Percentiles rank a stretch among this genome's conserved stretches.
Evolutionary conservation across 2,888 invertebrate genomes (phyloP).

Genomic region (Tetragnatha montana): DNA sequence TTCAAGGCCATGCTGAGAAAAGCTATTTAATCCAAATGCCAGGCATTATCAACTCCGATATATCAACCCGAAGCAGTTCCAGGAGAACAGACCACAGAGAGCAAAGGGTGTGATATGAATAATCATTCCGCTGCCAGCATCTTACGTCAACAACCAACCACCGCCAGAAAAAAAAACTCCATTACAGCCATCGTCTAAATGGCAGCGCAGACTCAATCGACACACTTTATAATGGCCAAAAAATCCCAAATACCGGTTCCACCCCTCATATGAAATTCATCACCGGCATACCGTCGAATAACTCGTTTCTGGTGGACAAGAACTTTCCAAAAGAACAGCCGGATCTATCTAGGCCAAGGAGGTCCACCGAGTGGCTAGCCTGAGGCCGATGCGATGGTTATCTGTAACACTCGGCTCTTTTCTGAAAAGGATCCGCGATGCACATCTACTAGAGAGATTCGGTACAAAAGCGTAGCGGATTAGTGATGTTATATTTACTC

Average conservation of each 20-base stretch:
- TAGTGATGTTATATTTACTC: background rate
- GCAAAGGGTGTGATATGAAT: background rate
- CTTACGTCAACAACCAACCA: background rate
- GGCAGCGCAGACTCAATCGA: constrained; percentile 35
- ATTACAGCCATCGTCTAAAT: constrained; percentile 4
- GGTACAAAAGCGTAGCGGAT: background rate
- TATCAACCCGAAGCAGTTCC: background rate
- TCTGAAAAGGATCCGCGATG: background rate
- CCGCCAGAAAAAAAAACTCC: background rate
- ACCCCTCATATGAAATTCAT: constrained; percentile 43
- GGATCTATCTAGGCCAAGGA: constrained; percentile 64
- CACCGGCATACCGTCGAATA: constrained; percentile 59
- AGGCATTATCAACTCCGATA: background rate
- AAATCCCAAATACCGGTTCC: constrained; percentile 60
- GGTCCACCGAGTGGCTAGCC: constrained; percentile 43
- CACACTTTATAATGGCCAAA: constrained; percentile 38
- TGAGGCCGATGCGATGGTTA: constrained; percentile 36
- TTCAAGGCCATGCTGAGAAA: background rate
- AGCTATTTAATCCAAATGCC: background rate
- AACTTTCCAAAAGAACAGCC: constrained; percentile 59
- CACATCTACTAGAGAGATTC: background rate
- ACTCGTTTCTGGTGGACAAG: constrained; percentile 49
- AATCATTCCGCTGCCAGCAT: background rate
- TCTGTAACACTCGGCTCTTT: constrained; percentile 7
- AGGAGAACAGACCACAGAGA: background rate